Evolutionary conservation across 2,888 invertebrate genomes (phyloP).

Genomic region (Eupelmus urozonus): DNA sequence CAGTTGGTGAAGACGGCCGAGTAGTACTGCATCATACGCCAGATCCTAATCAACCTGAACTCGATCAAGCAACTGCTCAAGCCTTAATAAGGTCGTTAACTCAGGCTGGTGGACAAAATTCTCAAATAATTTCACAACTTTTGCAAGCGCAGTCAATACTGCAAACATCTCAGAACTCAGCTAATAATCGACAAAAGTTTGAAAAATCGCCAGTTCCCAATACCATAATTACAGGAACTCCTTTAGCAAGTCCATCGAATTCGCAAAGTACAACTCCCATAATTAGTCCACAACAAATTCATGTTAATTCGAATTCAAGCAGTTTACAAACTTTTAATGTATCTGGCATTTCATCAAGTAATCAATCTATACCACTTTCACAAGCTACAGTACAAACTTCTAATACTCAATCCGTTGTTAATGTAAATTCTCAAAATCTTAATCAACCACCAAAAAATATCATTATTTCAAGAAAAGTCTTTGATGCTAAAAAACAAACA

Average conservation of each 20-base stretch:
- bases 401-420: slow-evolving; percentile 49
- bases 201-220: slow-evolving; percentile 66
- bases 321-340: slow-evolving; percentile 65
- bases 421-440: slow-evolving; percentile 61
- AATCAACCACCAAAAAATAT: slow-evolving; percentile 58
- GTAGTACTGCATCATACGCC: slow-evolving; percentile 84
- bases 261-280: slow-evolving; percentile 65
- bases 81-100: slow-evolving; percentile 74
- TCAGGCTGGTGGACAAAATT: slow-evolving; percentile 72
- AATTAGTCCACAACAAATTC: slow-evolving; percentile 70
- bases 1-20: slow-evolving; percentile 84
- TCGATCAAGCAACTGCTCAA: slow-evolving; percentile 75
- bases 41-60: slow-evolving; percentile 75
- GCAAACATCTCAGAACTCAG: slow-evolving; percentile 62
- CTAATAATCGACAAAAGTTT: slow-evolving; percentile 66
- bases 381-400: slow-evolving; percentile 45
- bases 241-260: slow-evolving; percentile 63
- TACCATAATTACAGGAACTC: slow-evolving; percentile 57
- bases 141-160: slow-evolving; percentile 70
- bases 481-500: slow-evolving; percentile 58
- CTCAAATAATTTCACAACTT: slow-evolving; percentile 74
- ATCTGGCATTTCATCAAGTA: slow-evolving; percentile 62
- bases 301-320: slow-evolving; percentile 60
- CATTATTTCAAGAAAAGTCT: slow-evolving; percentile 52
- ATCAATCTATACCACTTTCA: slow-evolving; percentile 30